These are phyloP conservation scores for Dendrocopos noguchii DNA, from an alignment of 2,113 vertebrate species.

Conservation along the genomic window DNA sequence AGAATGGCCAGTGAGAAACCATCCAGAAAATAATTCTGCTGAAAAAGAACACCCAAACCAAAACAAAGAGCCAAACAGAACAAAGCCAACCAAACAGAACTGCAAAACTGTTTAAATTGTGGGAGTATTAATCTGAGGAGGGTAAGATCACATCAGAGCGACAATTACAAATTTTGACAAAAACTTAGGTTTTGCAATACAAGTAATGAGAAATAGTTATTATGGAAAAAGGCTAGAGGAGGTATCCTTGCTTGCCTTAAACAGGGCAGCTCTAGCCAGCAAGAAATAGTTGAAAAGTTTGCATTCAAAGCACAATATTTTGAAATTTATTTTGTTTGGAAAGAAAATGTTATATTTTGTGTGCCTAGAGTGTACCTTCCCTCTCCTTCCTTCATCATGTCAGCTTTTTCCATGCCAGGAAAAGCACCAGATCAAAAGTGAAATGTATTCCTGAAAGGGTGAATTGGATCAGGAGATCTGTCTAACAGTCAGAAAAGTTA, in stretches of 20 bases:
- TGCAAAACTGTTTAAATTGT: not conserved
- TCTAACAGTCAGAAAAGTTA: not conserved
- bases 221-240: not conserved
- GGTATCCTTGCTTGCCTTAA: not conserved
- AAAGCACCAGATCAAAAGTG: not conserved
- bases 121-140: not conserved
- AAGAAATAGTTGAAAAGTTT: not conserved
- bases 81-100: not conserved
- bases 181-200: not conserved
- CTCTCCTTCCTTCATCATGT: not conserved
- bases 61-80: not conserved
- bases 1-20: not conserved
- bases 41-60: not conserved
- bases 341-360: not conserved
- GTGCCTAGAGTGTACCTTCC: not conserved
- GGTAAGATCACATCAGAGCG: not conserved
- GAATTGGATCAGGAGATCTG: not conserved
- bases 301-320: not conserved
- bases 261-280: not conserved
- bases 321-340: not conserved
- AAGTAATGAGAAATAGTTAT: not conserved
- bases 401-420: not conserved
- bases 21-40: not conserved
- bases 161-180: not conserved
- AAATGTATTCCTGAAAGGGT: not conserved